Evolutionary conservation across 2,113 vertebrate species (phyloP).

Genomic region (Xiphophorus hellerii): DNA sequence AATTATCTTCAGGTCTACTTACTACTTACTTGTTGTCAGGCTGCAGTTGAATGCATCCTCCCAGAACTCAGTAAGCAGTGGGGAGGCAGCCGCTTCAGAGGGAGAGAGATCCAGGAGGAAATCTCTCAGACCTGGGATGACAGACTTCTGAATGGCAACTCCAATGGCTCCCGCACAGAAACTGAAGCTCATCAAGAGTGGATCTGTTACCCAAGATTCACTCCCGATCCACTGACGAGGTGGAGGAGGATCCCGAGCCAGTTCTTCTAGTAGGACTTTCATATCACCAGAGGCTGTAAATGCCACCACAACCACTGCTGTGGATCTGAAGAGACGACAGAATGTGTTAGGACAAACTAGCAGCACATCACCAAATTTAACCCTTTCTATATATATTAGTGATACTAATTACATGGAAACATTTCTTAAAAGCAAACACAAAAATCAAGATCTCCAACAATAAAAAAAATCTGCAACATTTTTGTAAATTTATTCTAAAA

Average conservation of each 20-base stretch:
- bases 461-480: not conserved
- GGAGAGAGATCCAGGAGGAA: not conserved
- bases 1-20: too few relatives aligned
- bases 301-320: not conserved
- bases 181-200: conserved; percentile 52
- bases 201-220: conserved; percentile 72
- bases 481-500: not conserved
- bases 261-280: conserved; percentile 66
- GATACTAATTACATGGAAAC: fast-evolving
- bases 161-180: conserved; percentile 66
- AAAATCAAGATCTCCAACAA: not conserved
- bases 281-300: conserved; percentile 25
- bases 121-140: not conserved
- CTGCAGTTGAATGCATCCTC: too few relatives aligned
- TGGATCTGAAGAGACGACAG: not conserved
- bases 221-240: conserved; percentile 77
- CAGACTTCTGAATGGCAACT: conserved; percentile 31
- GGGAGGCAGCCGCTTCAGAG: not conserved
- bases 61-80: too few relatives aligned
- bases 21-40: too few relatives aligned
- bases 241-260: conserved; percentile 46
- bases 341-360: not conserved
- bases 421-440: not conserved
- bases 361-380: not conserved
- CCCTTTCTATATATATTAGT: not conserved